Conservation (phyloP, 2,888 invertebrate species). For the Phyto melanocephala region DNA sequence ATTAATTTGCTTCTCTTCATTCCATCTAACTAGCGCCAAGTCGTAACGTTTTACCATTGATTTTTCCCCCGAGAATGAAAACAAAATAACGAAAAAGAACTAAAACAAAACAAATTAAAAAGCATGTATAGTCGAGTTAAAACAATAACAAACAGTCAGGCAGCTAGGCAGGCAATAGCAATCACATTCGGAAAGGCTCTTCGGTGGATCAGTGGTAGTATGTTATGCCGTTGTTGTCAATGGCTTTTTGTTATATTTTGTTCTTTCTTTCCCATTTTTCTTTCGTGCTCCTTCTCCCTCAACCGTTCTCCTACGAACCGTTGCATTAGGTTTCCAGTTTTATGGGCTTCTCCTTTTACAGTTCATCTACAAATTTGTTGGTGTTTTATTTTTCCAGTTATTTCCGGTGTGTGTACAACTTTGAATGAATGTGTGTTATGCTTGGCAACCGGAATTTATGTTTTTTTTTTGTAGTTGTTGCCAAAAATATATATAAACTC, state of each 20-base stretch:
- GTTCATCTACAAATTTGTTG: slow-evolving; percentile 20
- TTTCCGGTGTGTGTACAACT: slow-evolving; percentile 43
- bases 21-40: slow-evolving; percentile 30
- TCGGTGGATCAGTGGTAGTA: slow-evolving; percentile 6
- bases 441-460: slow-evolving; percentile 57
- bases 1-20: slow-evolving; percentile 12
- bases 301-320: neutral
- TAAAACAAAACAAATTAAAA: neutral
- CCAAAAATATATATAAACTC: neutral
- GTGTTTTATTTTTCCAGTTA: neutral
- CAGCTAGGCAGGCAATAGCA: slow-evolving; percentile 3
- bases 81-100: neutral
- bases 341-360: neutral
- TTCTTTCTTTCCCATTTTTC: neutral
- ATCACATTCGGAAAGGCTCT: slow-evolving; percentile 29
- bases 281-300: neutral
- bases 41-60: slow-evolving; percentile 60
- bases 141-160: neutral
- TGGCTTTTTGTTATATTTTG: slow-evolving; percentile 10
- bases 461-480: neutral
- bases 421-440: neutral
- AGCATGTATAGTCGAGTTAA: neutral
- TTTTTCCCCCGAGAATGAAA: slow-evolving; percentile 57
- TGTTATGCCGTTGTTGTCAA: slow-evolving; percentile 39
- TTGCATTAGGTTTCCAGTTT: neutral